Base-by-base conservation (phyloP, 2,113 vertebrate species). In the Arizona elegans region DNA sequence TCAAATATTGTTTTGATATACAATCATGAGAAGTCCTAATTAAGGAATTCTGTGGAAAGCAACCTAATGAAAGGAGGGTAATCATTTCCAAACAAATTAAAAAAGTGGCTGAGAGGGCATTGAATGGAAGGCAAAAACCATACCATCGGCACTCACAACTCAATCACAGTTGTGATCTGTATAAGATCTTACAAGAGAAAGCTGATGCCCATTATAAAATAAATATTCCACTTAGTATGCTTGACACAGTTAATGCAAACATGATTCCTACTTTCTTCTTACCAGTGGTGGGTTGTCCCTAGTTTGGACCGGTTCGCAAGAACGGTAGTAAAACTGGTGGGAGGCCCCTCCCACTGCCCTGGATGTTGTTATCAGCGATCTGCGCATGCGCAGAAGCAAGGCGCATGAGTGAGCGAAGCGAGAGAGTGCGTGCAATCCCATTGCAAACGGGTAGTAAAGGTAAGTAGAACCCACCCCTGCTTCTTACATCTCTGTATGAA, bases 21-120 rank as follows among this genome's bases (percentile, higher is more conserved):
- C 3, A 38, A 10, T 29, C n/a, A 33, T 11, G 19, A 56, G n/a
- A 38, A 55, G 3, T 38, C 53, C 15, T 88, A 33, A 88, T 33
- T 88, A 88, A 38, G 54, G 54, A 55, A 38, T 88, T 56, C 24
- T 90, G 24, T 58, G 59, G 56, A 43, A 19, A 62, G 88, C 88
- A 62, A 17, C 23, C 15, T 33, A 33, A 7, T 70, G 65, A 33
- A n/a, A 33, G 65, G 29, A 65, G 5, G 29, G 29, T n/a, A 70
- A n/a, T 70, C 29, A n/a, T 70, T 70, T 70, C 12, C 65, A 70
- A 65, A 65, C 29, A 65, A 62, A 62, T 10, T 62, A 26, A 70
- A n/a, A 0, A 0, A 75, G 92, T 23, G 8, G 3, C 94, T 94
- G 59, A 0, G 0, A 0, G 0, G 29, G 62, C 1, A 52, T 50